These are phyloP conservation scores for Drosophila truncata DNA, from an alignment of 1,140 invertebrate genomes.

Conservation along the genomic window DNA sequence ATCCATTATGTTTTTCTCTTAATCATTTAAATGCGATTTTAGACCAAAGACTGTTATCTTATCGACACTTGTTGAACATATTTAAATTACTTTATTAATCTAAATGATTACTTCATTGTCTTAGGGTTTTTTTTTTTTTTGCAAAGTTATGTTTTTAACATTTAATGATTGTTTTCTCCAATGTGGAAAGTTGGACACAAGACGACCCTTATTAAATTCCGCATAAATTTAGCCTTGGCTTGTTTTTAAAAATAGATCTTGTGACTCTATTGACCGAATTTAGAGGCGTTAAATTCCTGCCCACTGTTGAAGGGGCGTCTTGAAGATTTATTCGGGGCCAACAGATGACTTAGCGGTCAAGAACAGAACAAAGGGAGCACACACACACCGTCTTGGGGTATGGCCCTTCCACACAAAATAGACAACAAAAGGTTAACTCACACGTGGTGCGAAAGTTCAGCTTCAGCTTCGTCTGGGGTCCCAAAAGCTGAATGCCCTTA, in stretches of 20 bases:
- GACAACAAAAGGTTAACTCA: constrained; percentile 25
- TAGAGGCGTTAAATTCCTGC: constrained; percentile 19
- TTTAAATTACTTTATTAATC: neutral
- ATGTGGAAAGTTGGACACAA: constrained; percentile 24
- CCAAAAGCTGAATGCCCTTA: neutral
- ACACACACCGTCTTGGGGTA: too few species aligned
- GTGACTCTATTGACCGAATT: constrained; percentile 21
- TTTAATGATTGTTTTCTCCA: too few species aligned
- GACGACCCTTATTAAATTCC: neutral
- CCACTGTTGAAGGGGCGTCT: neutral
- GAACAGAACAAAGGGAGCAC: constrained; percentile 24
- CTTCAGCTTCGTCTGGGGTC: neutral
- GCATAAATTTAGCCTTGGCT: neutral
- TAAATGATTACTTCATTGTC: neutral
- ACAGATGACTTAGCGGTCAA: constrained; percentile 18
- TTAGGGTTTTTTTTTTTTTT: neutral
- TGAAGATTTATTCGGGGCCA: constrained; percentile 16
- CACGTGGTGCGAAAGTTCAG: constrained; percentile 45
- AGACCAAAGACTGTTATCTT: neutral
- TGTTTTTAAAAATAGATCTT: constrained; percentile 26
- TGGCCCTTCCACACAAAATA: constrained; percentile 13
- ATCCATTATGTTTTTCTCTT: neutral
- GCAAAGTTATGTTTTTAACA: too few species aligned
- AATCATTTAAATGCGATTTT: neutral
- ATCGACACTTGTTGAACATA: neutral